These are phyloP conservation scores for Montipora sp. DNA, from an alignment of 64 coral and sea anemone genomes.

Conservation along the genomic window DNA sequence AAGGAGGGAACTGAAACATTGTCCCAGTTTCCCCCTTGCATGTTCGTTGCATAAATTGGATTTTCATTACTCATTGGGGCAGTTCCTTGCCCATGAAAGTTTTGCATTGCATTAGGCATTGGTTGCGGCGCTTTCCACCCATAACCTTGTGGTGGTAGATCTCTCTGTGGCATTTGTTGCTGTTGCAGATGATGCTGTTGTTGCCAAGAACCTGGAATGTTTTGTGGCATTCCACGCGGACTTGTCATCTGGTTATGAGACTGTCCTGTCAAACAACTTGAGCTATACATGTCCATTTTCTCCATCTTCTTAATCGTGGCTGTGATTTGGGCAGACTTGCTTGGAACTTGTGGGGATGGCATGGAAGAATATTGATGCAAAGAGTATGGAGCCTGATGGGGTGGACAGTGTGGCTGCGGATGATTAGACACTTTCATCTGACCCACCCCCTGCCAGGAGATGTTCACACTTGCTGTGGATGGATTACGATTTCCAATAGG, in stretches of 20 bases:
- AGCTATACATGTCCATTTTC: constrained; percentile 36
- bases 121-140: constrained; percentile 28
- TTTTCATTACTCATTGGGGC: neutral
- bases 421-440: constrained; percentile 47
- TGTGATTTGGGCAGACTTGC: constrained; percentile 26
- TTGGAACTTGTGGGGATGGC: constrained; percentile 20
- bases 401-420: constrained; percentile 18
- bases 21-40: constrained; percentile 49
- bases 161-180: neutral
- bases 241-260: constrained; percentile 22
- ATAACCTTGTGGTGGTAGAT: neutral
- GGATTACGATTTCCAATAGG: constrained; percentile 74
- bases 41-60: constrained; percentile 43
- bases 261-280: constrained; percentile 54
- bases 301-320: constrained; percentile 83
- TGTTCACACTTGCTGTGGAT: constrained; percentile 83
- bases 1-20: constrained; percentile 58
- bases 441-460: constrained; percentile 80
- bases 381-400: constrained; percentile 16
- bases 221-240: constrained; percentile 27
- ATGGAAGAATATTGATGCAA: neutral
- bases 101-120: constrained; percentile 29
- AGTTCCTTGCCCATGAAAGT: constrained; percentile 1
- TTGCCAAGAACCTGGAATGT: constrained; percentile 38
- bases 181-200: neutral